Conservation (phyloP, 2,113 vertebrate genomes). For the Sorex fumeus region DNA sequence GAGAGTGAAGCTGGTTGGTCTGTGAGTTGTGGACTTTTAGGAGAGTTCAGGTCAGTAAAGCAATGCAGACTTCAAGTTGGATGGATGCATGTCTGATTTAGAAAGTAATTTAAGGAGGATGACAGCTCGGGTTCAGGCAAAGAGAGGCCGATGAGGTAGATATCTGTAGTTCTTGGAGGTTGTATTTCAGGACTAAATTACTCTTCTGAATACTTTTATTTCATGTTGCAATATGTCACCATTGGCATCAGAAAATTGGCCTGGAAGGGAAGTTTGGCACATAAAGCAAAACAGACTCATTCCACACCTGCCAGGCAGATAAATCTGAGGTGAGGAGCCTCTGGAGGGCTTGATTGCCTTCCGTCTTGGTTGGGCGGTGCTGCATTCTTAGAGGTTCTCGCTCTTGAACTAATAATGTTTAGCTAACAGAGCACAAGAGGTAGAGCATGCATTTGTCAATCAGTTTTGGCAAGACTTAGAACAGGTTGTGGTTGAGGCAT, state of each 20-base stretch:
- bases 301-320: conserved; percentile 57
- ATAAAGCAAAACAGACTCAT: conserved; percentile 57
- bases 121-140: conserved; percentile 57
- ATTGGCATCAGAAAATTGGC: conserved; percentile 47
- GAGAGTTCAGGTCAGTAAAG: conserved; percentile 60
- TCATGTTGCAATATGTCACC: conserved; percentile 60
- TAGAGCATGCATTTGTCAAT: background rate
- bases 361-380: background rate
- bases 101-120: conserved; percentile 55
- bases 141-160: background rate
- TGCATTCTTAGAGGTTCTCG: background rate
- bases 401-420: conserved; percentile 50
- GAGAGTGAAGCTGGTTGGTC: conserved; percentile 3
- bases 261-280: conserved; percentile 69
- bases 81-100: conserved; percentile 73
- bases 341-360: background rate
- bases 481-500: background rate
- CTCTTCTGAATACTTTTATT: conserved; percentile 66
- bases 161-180: conserved; percentile 17
- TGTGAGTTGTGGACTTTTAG: conserved; percentile 63
- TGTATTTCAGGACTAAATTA: conserved; percentile 68
- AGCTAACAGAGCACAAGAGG: background rate
- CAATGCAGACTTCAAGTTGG: conserved; percentile 73
- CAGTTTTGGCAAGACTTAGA: background rate
- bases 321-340: background rate